Conservation (phyloP, 2,888 invertebrate species). For the Neoascia interrupta region DNA sequence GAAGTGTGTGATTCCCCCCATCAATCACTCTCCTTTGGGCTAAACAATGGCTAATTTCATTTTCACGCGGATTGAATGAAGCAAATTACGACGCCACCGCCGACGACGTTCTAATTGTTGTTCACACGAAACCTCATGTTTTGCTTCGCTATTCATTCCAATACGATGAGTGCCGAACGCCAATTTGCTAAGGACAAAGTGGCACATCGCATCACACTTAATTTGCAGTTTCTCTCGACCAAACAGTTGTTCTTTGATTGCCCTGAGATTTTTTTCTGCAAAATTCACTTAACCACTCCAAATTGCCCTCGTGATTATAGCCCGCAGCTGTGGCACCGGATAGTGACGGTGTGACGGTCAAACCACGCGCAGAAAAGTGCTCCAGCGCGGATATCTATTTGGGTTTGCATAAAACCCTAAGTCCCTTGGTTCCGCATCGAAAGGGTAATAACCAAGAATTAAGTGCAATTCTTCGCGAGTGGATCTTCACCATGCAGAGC, state of each 20-base stretch:
- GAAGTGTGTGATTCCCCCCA: conserved; percentile 32
- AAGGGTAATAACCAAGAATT: conserved; percentile 56
- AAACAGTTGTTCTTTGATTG: conserved; percentile 51
- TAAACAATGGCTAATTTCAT: conserved; percentile 49
- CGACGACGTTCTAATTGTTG: conserved; percentile 37
- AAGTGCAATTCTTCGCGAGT: conserved; percentile 62
- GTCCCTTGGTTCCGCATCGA: neutral
- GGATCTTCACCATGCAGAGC: conserved; percentile 47
- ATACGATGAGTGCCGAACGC: conserved; percentile 11
- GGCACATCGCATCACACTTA: conserved; percentile 65
- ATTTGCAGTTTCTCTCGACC: conserved; percentile 51
- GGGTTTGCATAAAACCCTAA: neutral
- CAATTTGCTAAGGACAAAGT: conserved; percentile 59
- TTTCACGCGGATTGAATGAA: conserved; percentile 44
- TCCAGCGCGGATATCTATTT: conserved; percentile 7
- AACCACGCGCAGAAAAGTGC: conserved; percentile 2
- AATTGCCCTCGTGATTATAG: conserved; percentile 64
- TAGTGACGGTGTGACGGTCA: conserved; percentile 48
- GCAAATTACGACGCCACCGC: conserved; percentile 45
- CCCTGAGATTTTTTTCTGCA: conserved; percentile 29
- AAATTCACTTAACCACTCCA: conserved; percentile 65
- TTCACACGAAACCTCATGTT: conserved; percentile 40
- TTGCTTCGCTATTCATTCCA: neutral
- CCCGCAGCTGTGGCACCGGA: conserved; percentile 26
- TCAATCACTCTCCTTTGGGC: conserved; percentile 36